A percentile compares a stretch with the other conserved stretches of the same genome.
phyloP scores from a whole-genome alignment of 2,797 vertebrate genomes.

The Argyrosomus regius region DNA sequence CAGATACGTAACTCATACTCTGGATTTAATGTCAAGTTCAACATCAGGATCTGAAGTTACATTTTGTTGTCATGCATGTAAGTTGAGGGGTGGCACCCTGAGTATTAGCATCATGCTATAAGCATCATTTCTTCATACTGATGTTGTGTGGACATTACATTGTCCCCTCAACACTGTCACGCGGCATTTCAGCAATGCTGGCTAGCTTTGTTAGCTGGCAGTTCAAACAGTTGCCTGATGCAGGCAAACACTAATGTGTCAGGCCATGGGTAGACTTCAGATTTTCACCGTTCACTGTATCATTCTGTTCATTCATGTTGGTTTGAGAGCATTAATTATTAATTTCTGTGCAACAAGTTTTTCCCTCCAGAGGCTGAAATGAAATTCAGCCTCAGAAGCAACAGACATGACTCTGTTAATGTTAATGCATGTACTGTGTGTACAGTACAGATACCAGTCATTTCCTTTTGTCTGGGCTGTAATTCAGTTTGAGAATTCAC shows the following conservation, averaged over 20 bases:
- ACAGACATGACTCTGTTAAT: background rate
- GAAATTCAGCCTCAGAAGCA: background rate
- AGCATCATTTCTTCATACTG: background rate
- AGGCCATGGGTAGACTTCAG: background rate
- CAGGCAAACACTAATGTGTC: background rate
- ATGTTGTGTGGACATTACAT: background rate
- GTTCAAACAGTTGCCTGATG: background rate
- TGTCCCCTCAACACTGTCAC: no score
- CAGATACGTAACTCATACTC: background rate
- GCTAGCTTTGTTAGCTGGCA: no score
- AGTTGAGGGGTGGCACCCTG: background rate
- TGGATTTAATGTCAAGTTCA: background rate
- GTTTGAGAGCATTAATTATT: background rate
- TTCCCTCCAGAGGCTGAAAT: background rate
- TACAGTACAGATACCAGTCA: background rate
- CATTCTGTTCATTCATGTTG: background rate
- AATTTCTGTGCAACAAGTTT: conserved; percentile 1
- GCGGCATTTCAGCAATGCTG: background rate
- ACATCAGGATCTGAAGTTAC: background rate
- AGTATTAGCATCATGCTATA: background rate
- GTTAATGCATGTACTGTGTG: background rate
- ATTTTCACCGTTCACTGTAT: background rate
- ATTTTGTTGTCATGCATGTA: background rate
- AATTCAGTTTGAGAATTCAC: conserved; percentile 13
- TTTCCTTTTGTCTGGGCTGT: background rate